Percentiles rank a stretch among this genome's conserved stretches.
phyloP scores from a whole-genome alignment of 2,797 vertebrate genomes.

The Oryzias dopingdopingensis region DNA sequence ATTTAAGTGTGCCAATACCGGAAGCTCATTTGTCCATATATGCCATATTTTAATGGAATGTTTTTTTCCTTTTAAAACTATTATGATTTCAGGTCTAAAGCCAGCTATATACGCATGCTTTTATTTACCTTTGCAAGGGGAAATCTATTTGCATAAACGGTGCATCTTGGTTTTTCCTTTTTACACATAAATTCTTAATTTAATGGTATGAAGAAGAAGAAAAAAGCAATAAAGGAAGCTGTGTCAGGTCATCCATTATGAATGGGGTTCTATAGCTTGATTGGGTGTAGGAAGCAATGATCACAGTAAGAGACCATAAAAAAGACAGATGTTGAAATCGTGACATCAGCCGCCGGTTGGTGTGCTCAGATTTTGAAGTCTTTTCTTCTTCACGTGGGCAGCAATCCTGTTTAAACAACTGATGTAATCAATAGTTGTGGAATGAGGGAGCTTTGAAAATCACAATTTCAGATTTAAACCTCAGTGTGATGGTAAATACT shows the following conservation, averaged over 20 bases:
- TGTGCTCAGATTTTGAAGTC: background rate
- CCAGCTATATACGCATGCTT: too few relatives aligned
- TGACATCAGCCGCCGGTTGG: background rate
- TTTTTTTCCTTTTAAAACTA: too few relatives aligned
- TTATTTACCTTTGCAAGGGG: too few relatives aligned
- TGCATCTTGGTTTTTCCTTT: too few relatives aligned
- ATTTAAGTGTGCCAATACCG: too few relatives aligned
- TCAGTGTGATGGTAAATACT: too few relatives aligned
- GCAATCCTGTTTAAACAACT: background rate
- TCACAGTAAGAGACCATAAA: slow-evolving; percentile 1
- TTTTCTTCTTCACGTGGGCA: background rate
- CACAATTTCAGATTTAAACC: background rate
- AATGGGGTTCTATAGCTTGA: slow-evolving; percentile 6
- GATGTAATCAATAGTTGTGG: background rate
- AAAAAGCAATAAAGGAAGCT: background rate
- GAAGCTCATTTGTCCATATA: too few relatives aligned
- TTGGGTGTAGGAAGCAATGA: slow-evolving; percentile 1
- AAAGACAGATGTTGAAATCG: background rate
- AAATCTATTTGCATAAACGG: too few relatives aligned
- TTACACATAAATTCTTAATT: too few relatives aligned
- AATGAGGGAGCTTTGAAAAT: background rate
- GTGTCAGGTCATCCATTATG: slow-evolving; percentile 1
- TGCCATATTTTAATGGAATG: too few relatives aligned
- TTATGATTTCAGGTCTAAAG: too few relatives aligned
- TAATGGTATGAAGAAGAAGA: too few relatives aligned